Percentiles rank a stretch among this genome's conserved stretches.
These are phyloP conservation scores for Orussus abietinus DNA, from an alignment of 1,140 invertebrate genomes.

Conservation along the genomic window DNA sequence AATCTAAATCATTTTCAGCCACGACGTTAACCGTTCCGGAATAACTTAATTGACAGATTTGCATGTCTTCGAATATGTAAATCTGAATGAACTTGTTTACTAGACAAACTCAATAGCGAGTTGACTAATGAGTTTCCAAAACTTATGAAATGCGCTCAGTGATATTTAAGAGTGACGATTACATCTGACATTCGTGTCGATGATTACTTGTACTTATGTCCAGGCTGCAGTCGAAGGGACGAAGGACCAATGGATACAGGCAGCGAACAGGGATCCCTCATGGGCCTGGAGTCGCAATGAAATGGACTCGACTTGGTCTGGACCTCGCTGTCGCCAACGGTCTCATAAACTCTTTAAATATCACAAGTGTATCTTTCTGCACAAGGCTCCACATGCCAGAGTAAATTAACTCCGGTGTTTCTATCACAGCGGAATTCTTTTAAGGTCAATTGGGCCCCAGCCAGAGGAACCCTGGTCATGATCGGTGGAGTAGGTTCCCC, in stretches of 20 bases:
- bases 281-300: slow-evolving; percentile 57
- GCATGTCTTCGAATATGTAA: too few relatives aligned
- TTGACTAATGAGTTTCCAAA: too few relatives aligned
- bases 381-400: slow-evolving; percentile 62
- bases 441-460: slow-evolving; percentile 53
- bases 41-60: too few relatives aligned
- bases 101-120: too few relatives aligned
- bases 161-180: too few relatives aligned
- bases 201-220: slow-evolving; percentile 54
- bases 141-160: too few relatives aligned
- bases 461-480: slow-evolving; percentile 45
- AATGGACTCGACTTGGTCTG: slow-evolving; percentile 60
- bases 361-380: slow-evolving; percentile 65
- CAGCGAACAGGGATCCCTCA: slow-evolving; percentile 52
- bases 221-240: slow-evolving; percentile 46
- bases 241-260: slow-evolving; percentile 52
- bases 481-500: slow-evolving; percentile 57
- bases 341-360: slow-evolving; percentile 69
- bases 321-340: slow-evolving; percentile 59
- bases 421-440: slow-evolving; percentile 57
- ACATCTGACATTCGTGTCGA: too few relatives aligned
- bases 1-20: too few relatives aligned
- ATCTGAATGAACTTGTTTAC: too few relatives aligned
- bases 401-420: slow-evolving; percentile 51
- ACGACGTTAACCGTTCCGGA: too few relatives aligned